Evolutionary conservation across 1,140 invertebrate genomes (phyloP), one percentile per base, ranked within the genome.

Genomic region (Lithobius niger): DNA sequence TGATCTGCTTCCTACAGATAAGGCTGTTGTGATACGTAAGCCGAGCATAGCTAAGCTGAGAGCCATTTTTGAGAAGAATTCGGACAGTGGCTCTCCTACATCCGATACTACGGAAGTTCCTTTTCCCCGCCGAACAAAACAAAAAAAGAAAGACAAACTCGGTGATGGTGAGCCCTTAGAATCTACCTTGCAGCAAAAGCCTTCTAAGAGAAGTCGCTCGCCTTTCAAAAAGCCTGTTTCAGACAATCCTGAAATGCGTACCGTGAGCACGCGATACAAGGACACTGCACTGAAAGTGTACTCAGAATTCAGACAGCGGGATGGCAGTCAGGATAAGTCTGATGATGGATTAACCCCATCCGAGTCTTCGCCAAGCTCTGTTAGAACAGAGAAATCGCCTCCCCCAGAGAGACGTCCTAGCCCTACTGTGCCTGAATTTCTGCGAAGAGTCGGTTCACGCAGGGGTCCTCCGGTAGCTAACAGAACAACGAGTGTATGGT

Each of bases 41-140:
- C 71, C 73, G 13, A 73, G 73, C 54, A 74, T 75, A 56, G 65
- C 69, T 0, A 72, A 71, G 56, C 60, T 75, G 18, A 71, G 69
- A 59, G 68, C 73, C 18, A 59, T 75, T n/a, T 76, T 75, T 67
- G 74, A 76, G 60, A 67, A 62, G 56, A 57, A 54, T 27, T 27
- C 48, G 13, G 22, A 13, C 24, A 6, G 13, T 26, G 48, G 27
- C 10, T 13, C 10, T 40, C 10, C 31, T 18, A 18, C 31, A 18
- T 18, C 31, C 31, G 18, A 40, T 13, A 40, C 10, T 18, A 18
- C 31, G 10, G 6, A 27, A 4, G 4, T 6, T 3, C n/a, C 15
- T 19, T 15, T 47, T 13, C 28, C 40, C 22, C 18, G 47, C 54
- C 1, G 54, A 57, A 43, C 54, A 55, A 43, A 55, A 56, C 22